These are phyloP conservation scores for Echinops telfairi DNA, from an alignment of 2,113 vertebrate species.

Conservation along the genomic window DNA sequence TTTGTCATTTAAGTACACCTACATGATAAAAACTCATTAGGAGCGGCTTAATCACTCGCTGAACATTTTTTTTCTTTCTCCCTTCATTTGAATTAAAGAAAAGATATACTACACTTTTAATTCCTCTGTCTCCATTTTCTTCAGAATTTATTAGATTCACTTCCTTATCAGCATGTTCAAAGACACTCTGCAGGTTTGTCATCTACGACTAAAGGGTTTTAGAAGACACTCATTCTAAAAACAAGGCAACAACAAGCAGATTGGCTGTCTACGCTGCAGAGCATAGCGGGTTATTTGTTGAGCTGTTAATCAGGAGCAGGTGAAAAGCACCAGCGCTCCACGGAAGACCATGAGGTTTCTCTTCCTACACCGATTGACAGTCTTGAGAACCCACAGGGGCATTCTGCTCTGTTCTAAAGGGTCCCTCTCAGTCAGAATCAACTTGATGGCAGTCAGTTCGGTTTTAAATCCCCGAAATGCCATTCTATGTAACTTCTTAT, in stretches of 20 bases:
- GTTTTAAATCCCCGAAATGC: background rate
- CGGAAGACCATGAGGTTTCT: too few species aligned
- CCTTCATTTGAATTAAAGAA: background rate
- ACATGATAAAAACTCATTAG: background rate
- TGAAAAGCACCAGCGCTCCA: too few species aligned
- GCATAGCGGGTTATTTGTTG: too few species aligned
- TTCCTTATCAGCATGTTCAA: background rate
- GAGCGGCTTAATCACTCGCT: background rate
- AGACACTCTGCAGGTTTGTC: background rate
- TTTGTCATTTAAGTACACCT: background rate
- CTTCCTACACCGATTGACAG: too few species aligned
- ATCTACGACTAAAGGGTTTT: background rate
- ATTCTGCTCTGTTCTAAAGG: too few species aligned
- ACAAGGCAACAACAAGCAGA: background rate
- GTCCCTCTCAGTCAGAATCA: too few species aligned
- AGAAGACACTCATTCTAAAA: background rate
- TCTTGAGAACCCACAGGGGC: too few species aligned
- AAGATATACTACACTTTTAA: background rate
- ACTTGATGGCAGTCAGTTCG: too few species aligned
- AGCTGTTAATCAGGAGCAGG: too few species aligned
- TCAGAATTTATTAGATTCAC: background rate
- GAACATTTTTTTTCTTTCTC: background rate
- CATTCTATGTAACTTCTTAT: background rate
- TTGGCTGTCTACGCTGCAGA: background rate
- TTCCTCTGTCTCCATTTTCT: background rate